These are phyloP conservation scores for Scomber japonicus DNA, from an alignment of 2,113 vertebrate species.

Conservation along the genomic window DNA sequence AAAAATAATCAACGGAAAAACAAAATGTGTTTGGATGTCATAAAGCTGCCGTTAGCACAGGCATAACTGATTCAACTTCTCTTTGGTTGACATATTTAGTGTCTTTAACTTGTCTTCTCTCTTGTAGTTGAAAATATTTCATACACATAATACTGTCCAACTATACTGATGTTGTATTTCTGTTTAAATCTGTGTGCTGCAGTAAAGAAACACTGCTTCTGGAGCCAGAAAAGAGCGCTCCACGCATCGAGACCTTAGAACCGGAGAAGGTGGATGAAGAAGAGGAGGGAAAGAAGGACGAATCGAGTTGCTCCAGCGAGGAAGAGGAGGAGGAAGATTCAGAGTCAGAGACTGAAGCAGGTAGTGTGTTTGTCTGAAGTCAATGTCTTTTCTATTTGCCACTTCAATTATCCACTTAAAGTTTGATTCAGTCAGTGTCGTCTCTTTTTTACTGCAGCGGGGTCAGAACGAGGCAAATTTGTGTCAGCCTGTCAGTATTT, in stretches of 20 bases:
- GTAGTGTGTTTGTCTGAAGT: conserved; percentile 70
- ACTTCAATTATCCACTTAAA: too few species aligned
- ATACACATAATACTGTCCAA: too few species aligned
- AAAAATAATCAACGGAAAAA: not conserved
- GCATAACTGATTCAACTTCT: not conserved
- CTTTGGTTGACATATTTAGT: too few species aligned
- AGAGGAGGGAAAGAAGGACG: conserved; percentile 97
- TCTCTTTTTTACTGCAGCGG: too few species aligned
- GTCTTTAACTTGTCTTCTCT: not conserved
- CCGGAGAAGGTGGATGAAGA: conserved; percentile 95
- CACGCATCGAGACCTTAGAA: conserved; percentile 93
- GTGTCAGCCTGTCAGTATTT: too few species aligned
- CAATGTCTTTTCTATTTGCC: not conserved
- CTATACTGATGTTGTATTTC: not conserved
- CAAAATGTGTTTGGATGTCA: not conserved
- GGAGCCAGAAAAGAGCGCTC: conserved; percentile 92
- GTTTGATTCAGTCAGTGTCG: too few species aligned
- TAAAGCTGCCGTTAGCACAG: not conserved
- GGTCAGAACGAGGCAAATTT: too few species aligned
- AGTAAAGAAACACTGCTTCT: conserved; percentile 96
- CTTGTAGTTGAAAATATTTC: not conserved
- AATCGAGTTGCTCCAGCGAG: conserved; percentile 98
- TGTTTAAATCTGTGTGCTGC: conserved; percentile 1
- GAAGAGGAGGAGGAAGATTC: conserved; percentile 99
- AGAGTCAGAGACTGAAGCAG: conserved; percentile 97